Evolutionary conservation across 1,140 invertebrate species (phyloP).

Genomic region (Drosophila asahinai): DNA sequence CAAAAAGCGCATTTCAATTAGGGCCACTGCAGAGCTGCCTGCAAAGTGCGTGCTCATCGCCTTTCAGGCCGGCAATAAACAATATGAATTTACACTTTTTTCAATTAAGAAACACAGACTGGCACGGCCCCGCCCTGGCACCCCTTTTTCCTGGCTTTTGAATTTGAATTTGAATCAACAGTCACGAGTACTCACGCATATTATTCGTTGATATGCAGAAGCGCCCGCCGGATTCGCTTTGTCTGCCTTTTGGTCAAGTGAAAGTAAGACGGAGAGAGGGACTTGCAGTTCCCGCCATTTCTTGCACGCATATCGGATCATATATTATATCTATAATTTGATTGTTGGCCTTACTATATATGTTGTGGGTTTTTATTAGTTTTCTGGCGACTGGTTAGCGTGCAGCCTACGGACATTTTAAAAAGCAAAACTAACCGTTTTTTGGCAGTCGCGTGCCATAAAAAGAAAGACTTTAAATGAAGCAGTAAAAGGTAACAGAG

Average conservation of each 20-base stretch:
- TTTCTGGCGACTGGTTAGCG: slow-evolving; percentile 21
- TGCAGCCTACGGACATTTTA: slow-evolving; percentile 20
- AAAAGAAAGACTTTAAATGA: not conserved
- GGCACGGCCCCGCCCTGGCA: not conserved
- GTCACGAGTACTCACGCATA: slow-evolving; percentile 37
- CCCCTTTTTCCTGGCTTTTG: slow-evolving; percentile 5
- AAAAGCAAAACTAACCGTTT: slow-evolving; percentile 22
- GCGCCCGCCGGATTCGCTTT: slow-evolving; percentile 44
- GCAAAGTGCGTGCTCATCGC: slow-evolving; percentile 71
- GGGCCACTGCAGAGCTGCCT: slow-evolving; percentile 39
- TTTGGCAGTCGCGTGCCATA: slow-evolving; percentile 38
- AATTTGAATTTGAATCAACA: slow-evolving; percentile 25
- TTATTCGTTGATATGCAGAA: slow-evolving; percentile 70
- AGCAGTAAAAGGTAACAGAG: slow-evolving; percentile 1
- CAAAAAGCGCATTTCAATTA: slow-evolving; percentile 62
- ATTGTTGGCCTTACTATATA: slow-evolving; percentile 11
- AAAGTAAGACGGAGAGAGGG: slow-evolving; percentile 43
- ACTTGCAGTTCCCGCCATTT: slow-evolving; percentile 26
- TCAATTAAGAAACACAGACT: slow-evolving; percentile 63
- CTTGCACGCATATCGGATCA: slow-evolving; percentile 38
- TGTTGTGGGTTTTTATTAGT: slow-evolving; percentile 15
- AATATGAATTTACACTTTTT: slow-evolving; percentile 70
- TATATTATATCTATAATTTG: slow-evolving; percentile 44
- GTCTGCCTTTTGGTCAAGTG: slow-evolving; percentile 56
- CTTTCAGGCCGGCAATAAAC: slow-evolving; percentile 41